Conservation (phyloP, 2,113 vertebrate species). For the Etheostoma cragini region DNA sequence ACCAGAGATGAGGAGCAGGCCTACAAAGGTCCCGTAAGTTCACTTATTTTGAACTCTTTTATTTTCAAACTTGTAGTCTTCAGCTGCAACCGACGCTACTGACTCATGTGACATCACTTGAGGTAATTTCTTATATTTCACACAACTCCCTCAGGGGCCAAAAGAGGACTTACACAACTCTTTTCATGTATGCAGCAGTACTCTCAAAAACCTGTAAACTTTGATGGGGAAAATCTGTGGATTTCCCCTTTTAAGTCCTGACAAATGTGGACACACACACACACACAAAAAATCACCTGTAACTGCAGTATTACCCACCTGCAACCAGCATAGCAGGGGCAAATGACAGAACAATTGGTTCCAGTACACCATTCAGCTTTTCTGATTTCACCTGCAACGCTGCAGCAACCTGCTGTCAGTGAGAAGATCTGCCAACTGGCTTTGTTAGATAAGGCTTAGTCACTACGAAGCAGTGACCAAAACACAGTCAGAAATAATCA, state of each 20-base stretch:
- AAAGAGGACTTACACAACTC: neutral
- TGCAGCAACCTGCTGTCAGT: conserved; percentile 55
- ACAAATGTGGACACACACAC: neutral
- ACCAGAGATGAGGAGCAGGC: neutral
- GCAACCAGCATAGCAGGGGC: neutral
- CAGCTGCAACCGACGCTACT: neutral
- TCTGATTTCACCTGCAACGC: conserved; percentile 48
- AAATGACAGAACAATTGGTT: conserved; percentile 25
- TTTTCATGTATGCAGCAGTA: neutral
- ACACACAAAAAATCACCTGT: neutral
- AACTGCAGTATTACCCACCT: neutral
- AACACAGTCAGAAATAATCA: conserved; percentile 50
- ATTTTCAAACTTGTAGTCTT: neutral
- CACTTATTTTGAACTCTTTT: neutral
- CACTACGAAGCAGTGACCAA: conserved; percentile 43
- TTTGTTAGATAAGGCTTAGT: conserved; percentile 66
- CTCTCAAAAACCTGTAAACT: neutral
- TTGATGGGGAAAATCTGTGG: neutral
- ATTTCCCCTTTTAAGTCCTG: neutral
- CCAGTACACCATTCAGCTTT: conserved; percentile 34
- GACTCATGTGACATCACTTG: too few relatives aligned
- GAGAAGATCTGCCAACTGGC: conserved; percentile 40
- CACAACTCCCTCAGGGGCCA: neutral
- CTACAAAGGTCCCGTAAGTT: neutral
- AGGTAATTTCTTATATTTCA: neutral